Conservation (phyloP, 2,797 vertebrate species). For the Huso huso region DNA sequence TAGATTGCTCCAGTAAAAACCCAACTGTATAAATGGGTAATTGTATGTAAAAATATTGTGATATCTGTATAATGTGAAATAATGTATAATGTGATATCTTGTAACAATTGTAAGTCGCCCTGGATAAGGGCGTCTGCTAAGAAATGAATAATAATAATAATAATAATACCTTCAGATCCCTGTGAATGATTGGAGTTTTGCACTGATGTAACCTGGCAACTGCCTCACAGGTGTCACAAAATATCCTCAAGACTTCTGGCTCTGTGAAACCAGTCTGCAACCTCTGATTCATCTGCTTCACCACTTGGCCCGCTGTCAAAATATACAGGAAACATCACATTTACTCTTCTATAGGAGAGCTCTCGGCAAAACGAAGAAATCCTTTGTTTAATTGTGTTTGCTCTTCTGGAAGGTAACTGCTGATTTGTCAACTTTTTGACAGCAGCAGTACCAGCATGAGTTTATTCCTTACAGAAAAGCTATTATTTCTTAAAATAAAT, state of each 20-base stretch:
- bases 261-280: slow-evolving; percentile 85
- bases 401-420: not conserved
- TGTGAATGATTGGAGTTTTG: slow-evolving; percentile 91
- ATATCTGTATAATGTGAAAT: no score
- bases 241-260: slow-evolving; percentile 80
- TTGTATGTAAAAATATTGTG: no score
- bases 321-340: not conserved
- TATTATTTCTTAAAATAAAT: no score
- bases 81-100: no score
- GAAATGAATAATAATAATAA: no score
- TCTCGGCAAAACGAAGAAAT: not conserved
- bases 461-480: no score
- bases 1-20: no score
- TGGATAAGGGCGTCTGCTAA: no score
- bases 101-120: no score
- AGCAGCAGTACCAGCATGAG: no score
- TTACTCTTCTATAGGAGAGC: not conserved
- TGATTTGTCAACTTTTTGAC: not conserved
- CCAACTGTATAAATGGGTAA: no score
- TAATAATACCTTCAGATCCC: slow-evolving; percentile 97
- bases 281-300: slow-evolving; percentile 96
- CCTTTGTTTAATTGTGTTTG: not conserved
- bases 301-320: slow-evolving; percentile 81
- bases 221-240: slow-evolving; percentile 91
- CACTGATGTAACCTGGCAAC: slow-evolving; percentile 93